Evolutionary conservation across 2,797 vertebrate genomes (phyloP), one percentile per base, ranked within the genome.

Genomic region (Miichthys miiuy): DNA sequence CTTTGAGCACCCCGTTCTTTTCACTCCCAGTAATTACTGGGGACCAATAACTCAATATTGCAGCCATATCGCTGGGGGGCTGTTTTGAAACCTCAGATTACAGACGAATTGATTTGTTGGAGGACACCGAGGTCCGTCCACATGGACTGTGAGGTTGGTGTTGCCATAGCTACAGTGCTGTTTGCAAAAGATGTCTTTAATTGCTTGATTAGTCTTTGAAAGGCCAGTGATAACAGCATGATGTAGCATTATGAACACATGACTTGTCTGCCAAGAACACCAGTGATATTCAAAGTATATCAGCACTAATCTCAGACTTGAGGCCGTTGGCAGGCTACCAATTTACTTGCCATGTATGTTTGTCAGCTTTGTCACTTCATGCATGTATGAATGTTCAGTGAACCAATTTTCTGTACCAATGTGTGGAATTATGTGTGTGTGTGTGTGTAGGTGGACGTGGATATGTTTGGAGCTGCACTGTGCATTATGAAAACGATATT

Each of bases 201-300:
- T 92, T 90, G 88, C 89, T 89, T 90, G 87, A 92, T 93, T 87
- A 92, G 89, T 86, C 85, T 80, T 79, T 86, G 83, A 92, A 90
- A 91, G 90, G 77, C 78, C 91, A 87, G 83, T 23, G 80, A 88
- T 90, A 84, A 70, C 82, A 63, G 87, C 87, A 44, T 77, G 87
- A 85, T 73, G 88, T 52, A 18, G 80, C 81, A 38, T 94, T 88
- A 92, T 87, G 88, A 92, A 92, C 91, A 90, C 89, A 87, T 52
- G 89, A 88, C 79, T 84, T 46, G 68, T 18, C 88, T 86, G 85
- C 90, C 88, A 89, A 83, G 79, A 91, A 85, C 86, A 89, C 85
- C 86, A 83, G 80, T 14, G 76, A 87, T 86, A 87, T 82, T 79
- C 77, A 80, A 44, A 81, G 76, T 30, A 70, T 68, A 86, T 89